A percentile compares a stretch with the other conserved stretches of the same genome.
Conservation (phyloP, 2,797 vertebrate genomes). For the Danio aesculapii region DNA sequence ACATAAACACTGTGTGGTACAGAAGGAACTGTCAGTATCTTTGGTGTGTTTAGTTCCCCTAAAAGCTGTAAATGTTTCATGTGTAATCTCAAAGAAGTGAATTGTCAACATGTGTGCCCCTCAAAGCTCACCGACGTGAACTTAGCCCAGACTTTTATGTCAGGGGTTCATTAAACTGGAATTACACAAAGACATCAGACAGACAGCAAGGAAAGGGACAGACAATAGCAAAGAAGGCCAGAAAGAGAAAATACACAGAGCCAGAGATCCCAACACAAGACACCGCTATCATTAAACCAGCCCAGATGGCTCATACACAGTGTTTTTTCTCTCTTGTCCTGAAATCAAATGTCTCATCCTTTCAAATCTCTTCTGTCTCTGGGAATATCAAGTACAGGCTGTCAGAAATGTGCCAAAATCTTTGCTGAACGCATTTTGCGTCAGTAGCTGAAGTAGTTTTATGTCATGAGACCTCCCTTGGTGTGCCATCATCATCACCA, state of each 20-base stretch:
- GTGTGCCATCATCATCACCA: constrained; percentile 1
- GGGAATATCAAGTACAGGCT: not conserved
- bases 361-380: constrained; percentile 10
- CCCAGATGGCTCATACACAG: constrained; percentile 40
- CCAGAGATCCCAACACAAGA: constrained; percentile 10
- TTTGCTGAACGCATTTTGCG: constrained; percentile 15
- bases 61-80: too few species aligned
- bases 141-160: not conserved
- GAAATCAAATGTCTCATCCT: constrained; percentile 17
- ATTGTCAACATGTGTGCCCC: too few species aligned
- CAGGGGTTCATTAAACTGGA: not conserved
- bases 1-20: too few species aligned
- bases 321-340: constrained; percentile 7
- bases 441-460: not conserved
- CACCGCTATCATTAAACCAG: constrained; percentile 25
- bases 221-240: constrained; percentile 61
- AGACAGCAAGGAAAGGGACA: constrained; percentile 54
- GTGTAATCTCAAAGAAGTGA: too few species aligned
- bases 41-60: too few species aligned
- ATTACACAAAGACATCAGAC: constrained; percentile 45
- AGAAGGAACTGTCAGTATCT: too few species aligned
- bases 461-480: not conserved
- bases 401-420: constrained; percentile 4
- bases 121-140: not conserved
- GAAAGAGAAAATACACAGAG: constrained; percentile 17